Base-by-base conservation (phyloP, 2,888 invertebrate genomes). In the Drosophila prostipennis region DNA sequence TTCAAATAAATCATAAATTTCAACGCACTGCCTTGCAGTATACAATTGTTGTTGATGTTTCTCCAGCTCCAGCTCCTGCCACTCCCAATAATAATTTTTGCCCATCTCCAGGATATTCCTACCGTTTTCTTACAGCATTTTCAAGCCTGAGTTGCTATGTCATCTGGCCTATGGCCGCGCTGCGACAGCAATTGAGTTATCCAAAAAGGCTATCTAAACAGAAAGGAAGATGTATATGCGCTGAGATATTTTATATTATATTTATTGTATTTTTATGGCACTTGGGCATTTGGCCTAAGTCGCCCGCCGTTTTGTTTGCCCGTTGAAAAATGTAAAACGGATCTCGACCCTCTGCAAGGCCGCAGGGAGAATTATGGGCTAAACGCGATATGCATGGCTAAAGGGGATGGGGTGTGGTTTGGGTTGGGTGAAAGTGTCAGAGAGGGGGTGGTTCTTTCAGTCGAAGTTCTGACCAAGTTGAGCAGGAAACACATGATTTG, bases 1-100 rank as follows among this genome's bases (percentile, higher is more conserved):
- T 78, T 79, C 80, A 87, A 86, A 86, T 89, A 89, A 86, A 86
- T 86, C 86, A 86, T 89, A 86, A 87, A 86, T 86, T 87, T 89
- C 89, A 80, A 80, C 89, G 75, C 81, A 79, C 64, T 70, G 81
- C 74, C 74, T 61, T 69, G 60, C 75, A 71, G 29, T 56, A 64
- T 64, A 63, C 74, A 74, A 68, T 73, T 67, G 61, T 65, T 80
- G 56, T 70, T 58, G 37, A n/a, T 64, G 48, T 40, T 74, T 46
- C 52, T 26, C 23, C 54, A 39, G 37, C 43, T 59, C n/a, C 51
- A 32, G 51, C 36, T 19, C 23, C 36, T 39, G 6, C 23, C 29
- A 14, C 40, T 49, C 57, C 51, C n/a, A 11, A 16, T 10, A 13
- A 40, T 39, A 23, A 45, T 55, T 16, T 32, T 16, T 32, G 13